Evolutionary conservation across 2,888 invertebrate species (phyloP).

Genomic region (Platynereis dumerilii): DNA sequence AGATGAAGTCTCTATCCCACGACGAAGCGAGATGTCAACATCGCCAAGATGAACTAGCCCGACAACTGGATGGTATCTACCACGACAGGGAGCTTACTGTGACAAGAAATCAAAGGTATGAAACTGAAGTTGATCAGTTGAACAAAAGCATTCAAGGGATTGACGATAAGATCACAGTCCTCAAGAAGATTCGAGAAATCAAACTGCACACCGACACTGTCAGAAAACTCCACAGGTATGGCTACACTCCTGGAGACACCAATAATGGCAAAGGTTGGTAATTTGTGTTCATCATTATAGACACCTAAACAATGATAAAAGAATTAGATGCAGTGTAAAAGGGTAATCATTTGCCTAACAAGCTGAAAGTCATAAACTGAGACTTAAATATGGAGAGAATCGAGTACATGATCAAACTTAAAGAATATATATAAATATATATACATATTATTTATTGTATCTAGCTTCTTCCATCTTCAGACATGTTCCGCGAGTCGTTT

Average conservation of each 20-base stretch:
- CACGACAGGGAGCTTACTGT: background rate
- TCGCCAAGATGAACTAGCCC: background rate
- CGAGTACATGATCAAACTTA: too few relatives aligned
- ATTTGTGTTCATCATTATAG: too few relatives aligned
- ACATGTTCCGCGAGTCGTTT: too few relatives aligned
- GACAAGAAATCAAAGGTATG: background rate
- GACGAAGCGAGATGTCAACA: background rate
- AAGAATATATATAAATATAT: too few relatives aligned
- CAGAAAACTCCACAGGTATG: background rate
- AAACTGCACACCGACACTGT: slow-evolving; percentile 7
- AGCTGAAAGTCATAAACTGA: too few relatives aligned
- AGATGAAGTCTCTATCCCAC: background rate
- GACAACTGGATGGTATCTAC: background rate
- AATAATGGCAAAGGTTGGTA: background rate
- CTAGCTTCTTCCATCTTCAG: too few relatives aligned
- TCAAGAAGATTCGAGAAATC: slow-evolving; percentile 2
- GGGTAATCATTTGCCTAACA: too few relatives aligned
- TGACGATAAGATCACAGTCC: background rate
- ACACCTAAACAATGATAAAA: too few relatives aligned
- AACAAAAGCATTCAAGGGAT: background rate
- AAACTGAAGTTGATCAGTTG: background rate
- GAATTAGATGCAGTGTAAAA: too few relatives aligned
- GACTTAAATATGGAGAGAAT: too few relatives aligned
- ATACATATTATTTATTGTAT: too few relatives aligned
- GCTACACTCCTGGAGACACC: background rate